A percentile compares a stretch with the other conserved stretches of the same genome.
These are phyloP conservation scores for Leptobrachium leishanense DNA, from an alignment of 2,113 vertebrate genomes.

Conservation along the genomic window DNA sequence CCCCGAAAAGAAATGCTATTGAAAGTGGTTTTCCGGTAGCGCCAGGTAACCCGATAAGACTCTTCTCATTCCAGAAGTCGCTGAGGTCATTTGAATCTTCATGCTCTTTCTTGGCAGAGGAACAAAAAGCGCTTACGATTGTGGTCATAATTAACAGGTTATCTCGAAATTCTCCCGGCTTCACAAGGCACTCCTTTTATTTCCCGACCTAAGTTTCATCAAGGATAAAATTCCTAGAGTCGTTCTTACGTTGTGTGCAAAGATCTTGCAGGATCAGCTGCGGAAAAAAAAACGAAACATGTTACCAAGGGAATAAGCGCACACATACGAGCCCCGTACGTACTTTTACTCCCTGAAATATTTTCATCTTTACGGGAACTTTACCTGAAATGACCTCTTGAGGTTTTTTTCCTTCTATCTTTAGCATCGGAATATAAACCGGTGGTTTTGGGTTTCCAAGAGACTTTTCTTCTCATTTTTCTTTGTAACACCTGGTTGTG, in stretches of 20 bases:
- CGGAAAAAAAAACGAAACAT: background rate
- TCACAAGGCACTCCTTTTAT: background rate
- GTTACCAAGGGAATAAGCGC: background rate
- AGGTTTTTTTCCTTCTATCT: too few relatives aligned
- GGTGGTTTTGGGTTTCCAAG: too few relatives aligned
- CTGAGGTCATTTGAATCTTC: background rate
- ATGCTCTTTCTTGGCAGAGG: background rate
- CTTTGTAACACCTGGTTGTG: too few relatives aligned
- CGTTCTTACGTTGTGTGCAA: background rate
- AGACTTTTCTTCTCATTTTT: too few relatives aligned
- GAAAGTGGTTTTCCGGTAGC: too few relatives aligned
- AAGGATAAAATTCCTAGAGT: background rate
- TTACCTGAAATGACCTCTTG: slow-evolving; percentile 29
- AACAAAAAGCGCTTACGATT: background rate
- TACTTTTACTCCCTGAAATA: background rate
- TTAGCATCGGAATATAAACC: too few relatives aligned
- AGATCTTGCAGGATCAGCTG: background rate
- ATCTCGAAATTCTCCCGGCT: background rate
- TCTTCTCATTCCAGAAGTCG: background rate
- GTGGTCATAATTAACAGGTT: background rate
- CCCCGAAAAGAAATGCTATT: too few relatives aligned
- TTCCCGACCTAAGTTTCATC: background rate
- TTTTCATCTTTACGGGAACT: background rate
- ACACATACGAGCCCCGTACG: background rate
- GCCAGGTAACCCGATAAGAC: too few relatives aligned